These are phyloP conservation scores for Platichthys flesus DNA, from an alignment of 2,113 vertebrate species.

Conservation along the genomic window DNA sequence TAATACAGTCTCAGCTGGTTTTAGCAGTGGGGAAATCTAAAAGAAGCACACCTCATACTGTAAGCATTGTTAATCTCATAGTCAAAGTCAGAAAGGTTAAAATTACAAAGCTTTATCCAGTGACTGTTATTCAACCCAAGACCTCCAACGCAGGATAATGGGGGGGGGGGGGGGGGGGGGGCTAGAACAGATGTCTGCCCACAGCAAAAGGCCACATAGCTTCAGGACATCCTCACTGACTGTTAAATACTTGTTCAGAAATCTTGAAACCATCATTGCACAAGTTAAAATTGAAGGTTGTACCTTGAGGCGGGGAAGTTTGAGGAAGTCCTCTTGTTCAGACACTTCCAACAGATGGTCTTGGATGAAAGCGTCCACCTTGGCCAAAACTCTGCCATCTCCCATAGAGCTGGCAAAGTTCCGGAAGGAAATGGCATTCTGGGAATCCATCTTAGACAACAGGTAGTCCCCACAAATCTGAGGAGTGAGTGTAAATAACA, in stretches of 20 bases:
- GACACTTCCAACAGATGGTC: conserved; percentile 94
- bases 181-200: not conserved
- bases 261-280: not conserved
- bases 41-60: not conserved
- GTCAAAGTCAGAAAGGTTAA: conserved; percentile 15
- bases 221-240: fast-evolving
- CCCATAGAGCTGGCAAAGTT: conserved; percentile 96
- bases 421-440: conserved; percentile 95
- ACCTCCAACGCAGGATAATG: not conserved
- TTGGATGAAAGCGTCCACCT: conserved; percentile 94
- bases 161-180: too few relatives aligned
- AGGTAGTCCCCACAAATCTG: conserved; percentile 99
- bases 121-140: not conserved
- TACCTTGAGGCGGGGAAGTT: conserved; percentile 97
- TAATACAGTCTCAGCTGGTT: conserved; percentile 31
- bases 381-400: conserved; percentile 89
- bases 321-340: conserved; percentile 98
- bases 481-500: not conserved
- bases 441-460: conserved; percentile 92
- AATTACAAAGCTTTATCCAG: conserved; percentile 36
- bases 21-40: not conserved
- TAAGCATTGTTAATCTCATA: conserved; percentile 19
- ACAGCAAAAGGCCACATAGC: not conserved
- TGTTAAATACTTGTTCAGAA: not conserved
- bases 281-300: fast-evolving